These are phyloP conservation scores for Heteractis magnifica DNA, from an alignment of 92 coral and sea anemone species.

Conservation along the genomic window DNA sequence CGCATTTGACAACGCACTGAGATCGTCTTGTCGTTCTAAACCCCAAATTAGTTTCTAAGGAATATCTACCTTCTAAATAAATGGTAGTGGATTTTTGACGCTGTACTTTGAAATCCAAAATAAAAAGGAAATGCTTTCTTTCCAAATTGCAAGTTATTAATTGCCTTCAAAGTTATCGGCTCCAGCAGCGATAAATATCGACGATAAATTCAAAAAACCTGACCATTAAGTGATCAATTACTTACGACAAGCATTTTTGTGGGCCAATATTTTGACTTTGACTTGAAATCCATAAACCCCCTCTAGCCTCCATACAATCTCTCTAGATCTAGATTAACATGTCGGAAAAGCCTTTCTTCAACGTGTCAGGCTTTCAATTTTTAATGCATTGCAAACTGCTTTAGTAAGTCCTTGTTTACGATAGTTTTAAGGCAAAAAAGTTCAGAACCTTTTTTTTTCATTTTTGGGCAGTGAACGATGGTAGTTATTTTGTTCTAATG, in stretches of 20 bases:
- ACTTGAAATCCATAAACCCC: background rate
- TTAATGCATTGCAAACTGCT: background rate
- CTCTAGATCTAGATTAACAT: background rate
- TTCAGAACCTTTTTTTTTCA: background rate
- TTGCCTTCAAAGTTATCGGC: slow-evolving; percentile 1
- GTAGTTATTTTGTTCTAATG: background rate
- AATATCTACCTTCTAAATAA: background rate
- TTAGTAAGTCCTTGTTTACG: background rate
- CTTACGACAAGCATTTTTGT: background rate
- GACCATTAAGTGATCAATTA: background rate
- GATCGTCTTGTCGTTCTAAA: too few species aligned
- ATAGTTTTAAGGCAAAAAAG: background rate
- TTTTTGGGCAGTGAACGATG: too few species aligned
- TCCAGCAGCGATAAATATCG: background rate
- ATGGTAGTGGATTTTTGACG: background rate
- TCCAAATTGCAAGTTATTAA: background rate
- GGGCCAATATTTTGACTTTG: background rate
- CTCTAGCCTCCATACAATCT: background rate
- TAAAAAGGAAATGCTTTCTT: background rate
- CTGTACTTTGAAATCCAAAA: background rate
- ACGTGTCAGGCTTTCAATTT: background rate
- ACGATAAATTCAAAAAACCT: background rate
- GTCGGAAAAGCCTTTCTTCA: background rate
- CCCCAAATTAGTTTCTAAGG: too few species aligned
- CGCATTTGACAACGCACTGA: too few species aligned